Percentiles rank a stretch among this genome's conserved stretches.
These are phyloP conservation scores for Aspidiotus rigidus DNA, from an alignment of 2,888 invertebrate species.

Conservation along the genomic window DNA sequence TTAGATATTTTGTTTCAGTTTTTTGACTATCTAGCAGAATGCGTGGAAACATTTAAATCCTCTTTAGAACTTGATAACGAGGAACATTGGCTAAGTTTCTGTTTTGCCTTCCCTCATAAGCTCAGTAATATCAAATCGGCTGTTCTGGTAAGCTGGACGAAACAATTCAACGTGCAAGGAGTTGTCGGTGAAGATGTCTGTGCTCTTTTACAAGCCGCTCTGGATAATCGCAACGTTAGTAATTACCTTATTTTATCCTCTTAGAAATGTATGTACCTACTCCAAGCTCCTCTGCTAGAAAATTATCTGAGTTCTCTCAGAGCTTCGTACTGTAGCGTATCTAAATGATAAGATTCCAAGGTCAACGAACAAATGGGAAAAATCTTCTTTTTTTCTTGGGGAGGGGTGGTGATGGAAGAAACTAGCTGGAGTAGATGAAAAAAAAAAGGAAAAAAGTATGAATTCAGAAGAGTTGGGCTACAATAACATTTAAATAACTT, in stretches of 20 bases:
- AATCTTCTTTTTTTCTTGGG: too few relatives aligned
- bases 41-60: slow-evolving; percentile 9
- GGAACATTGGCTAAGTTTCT: slow-evolving; percentile 63
- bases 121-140: slow-evolving; percentile 63
- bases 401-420: too few relatives aligned
- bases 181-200: slow-evolving; percentile 62
- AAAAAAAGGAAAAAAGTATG: too few relatives aligned
- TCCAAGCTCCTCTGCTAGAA: too few relatives aligned
- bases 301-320: too few relatives aligned
- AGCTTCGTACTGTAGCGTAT: too few relatives aligned
- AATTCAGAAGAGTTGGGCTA: too few relatives aligned
- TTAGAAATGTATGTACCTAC: too few relatives aligned
- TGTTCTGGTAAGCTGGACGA: slow-evolving; percentile 74
- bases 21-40: slow-evolving; percentile 27
- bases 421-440: too few relatives aligned
- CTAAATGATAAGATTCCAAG: too few relatives aligned
- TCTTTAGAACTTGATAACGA: slow-evolving; percentile 41
- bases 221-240: slow-evolving; percentile 26
- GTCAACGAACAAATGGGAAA: too few relatives aligned
- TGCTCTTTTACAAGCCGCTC: slow-evolving; percentile 50
- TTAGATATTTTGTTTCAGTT: slow-evolving; percentile 10
- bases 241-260: neutral
- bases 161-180: slow-evolving; percentile 67
- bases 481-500: too few relatives aligned
- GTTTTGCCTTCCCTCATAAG: slow-evolving; percentile 74